Evolutionary conservation across 2,888 invertebrate genomes (phyloP).

Genomic region (Drosophila macrospina): DNA sequence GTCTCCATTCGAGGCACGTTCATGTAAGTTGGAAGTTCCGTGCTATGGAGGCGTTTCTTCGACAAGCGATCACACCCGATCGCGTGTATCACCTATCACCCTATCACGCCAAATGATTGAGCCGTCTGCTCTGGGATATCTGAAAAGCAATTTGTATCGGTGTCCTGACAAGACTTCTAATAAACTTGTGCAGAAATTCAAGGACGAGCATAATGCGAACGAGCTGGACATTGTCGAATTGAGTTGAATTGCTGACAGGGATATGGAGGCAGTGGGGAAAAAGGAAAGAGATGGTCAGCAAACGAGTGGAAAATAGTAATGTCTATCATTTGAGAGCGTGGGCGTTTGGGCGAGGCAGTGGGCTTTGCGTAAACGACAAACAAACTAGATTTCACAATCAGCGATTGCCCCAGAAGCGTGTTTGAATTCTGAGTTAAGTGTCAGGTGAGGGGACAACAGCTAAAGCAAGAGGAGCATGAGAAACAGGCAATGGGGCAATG

Average conservation of each 20-base stretch:
- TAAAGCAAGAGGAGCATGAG: neutral
- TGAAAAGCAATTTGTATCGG: slow-evolving; percentile 54
- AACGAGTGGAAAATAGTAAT: slow-evolving; percentile 53
- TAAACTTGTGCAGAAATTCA: slow-evolving; percentile 40
- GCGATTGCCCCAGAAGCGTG: slow-evolving; percentile 68
- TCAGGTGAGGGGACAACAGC: slow-evolving; percentile 14
- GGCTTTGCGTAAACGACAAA: slow-evolving; percentile 42
- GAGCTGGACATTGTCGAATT: slow-evolving; percentile 1
- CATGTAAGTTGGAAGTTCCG: slow-evolving; percentile 6
- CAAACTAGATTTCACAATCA: slow-evolving; percentile 78
- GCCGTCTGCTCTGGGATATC: slow-evolving; percentile 7
- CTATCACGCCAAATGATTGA: slow-evolving; percentile 48
- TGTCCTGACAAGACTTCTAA: slow-evolving; percentile 25
- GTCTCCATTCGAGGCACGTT: slow-evolving; percentile 22
- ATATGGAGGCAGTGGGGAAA: neutral
- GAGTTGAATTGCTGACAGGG: neutral
- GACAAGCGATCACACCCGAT: slow-evolving; percentile 50
- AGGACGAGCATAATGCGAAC: slow-evolving; percentile 22
- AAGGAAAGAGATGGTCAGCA: neutral
- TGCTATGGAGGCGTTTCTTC: slow-evolving; percentile 28
- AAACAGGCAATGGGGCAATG: slow-evolving; percentile 4
- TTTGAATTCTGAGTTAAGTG: slow-evolving; percentile 70
- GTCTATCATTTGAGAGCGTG: slow-evolving; percentile 44
- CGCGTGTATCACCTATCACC: slow-evolving; percentile 11
- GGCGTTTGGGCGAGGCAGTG: slow-evolving; percentile 38